These are phyloP conservation scores for Vidua macroura DNA, from an alignment of 2,113 vertebrate genomes.

Conservation along the genomic window DNA sequence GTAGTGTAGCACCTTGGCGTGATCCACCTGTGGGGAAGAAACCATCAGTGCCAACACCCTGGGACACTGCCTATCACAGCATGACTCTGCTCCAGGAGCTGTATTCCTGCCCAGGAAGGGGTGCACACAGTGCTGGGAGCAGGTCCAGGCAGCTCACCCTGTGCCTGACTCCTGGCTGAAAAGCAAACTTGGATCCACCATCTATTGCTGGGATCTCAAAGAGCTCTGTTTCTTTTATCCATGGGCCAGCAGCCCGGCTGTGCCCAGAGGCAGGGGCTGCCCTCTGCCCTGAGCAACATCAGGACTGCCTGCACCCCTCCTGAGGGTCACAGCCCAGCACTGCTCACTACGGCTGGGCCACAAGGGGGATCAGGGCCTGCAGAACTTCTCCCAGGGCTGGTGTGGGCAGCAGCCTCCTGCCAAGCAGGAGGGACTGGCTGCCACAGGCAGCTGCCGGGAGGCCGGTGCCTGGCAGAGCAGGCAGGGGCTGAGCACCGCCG, in stretches of 20 bases:
- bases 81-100: not conserved
- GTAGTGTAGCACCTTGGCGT: conserved; percentile 86
- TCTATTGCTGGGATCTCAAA: not conserved
- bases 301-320: not conserved
- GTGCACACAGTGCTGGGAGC: not conserved
- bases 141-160: not conserved
- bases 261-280: not conserved
- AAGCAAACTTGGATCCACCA: not conserved
- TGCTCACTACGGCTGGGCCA: fast-evolving
- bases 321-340: not conserved
- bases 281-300: not conserved
- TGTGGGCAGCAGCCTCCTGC: fast-evolving
- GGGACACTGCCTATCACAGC: not conserved
- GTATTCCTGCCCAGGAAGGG: not conserved
- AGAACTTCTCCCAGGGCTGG: fast-evolving
- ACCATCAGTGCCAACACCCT: fast-evolving
- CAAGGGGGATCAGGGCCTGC: fast-evolving
- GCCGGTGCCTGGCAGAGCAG: not conserved
- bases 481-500: fast-evolving
- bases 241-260: not conserved
- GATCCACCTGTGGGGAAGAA: conserved; percentile 77
- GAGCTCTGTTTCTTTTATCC: not conserved
- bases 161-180: not conserved
- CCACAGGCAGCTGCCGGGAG: not conserved
- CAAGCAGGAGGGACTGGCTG: not conserved